phyloP scores from a whole-genome alignment of 2,888 invertebrate species.

The Linnaemya tessellans region DNA sequence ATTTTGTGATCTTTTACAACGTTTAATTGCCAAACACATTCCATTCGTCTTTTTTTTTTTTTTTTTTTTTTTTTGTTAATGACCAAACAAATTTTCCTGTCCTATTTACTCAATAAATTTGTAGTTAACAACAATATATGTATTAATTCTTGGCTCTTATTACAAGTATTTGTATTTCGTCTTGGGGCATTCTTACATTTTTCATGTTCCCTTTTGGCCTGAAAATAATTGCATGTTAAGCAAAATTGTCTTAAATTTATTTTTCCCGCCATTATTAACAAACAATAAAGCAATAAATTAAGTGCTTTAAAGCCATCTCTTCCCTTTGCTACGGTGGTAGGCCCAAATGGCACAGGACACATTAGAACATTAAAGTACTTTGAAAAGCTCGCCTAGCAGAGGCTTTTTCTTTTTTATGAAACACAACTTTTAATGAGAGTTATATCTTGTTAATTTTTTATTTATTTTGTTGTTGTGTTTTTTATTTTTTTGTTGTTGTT shows the following conservation, averaged over 20 bases:
- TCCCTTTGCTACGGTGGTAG: background rate
- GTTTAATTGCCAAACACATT: background rate
- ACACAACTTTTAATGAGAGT: slow-evolving; percentile 26
- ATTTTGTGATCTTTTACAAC: background rate
- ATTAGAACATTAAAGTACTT: slow-evolving; percentile 3
- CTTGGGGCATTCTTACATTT: background rate
- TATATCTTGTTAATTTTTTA: background rate
- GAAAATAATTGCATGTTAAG: slow-evolving; percentile 54
- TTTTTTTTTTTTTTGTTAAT: background rate
- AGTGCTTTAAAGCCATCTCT: slow-evolving; percentile 13
- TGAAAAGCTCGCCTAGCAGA: background rate
- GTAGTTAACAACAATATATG: slow-evolving; percentile 17
- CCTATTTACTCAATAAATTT: slow-evolving; percentile 40
- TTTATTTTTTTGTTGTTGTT: no score
- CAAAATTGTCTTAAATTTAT: slow-evolving; percentile 25
- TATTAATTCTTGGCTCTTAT: slow-evolving; percentile 9
- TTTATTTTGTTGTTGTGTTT: background rate
- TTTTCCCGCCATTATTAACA: slow-evolving; percentile 51
- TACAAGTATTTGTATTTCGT: background rate
- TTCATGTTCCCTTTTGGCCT: slow-evolving; percentile 4
- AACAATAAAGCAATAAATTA: slow-evolving; percentile 48
- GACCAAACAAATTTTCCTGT: slow-evolving; percentile 13
- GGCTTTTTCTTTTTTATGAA: background rate
- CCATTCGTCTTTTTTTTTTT: background rate
- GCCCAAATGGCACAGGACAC: background rate